These are phyloP conservation scores for Arizona elegans DNA, from an alignment of 2,113 vertebrate species.

Conservation along the genomic window DNA sequence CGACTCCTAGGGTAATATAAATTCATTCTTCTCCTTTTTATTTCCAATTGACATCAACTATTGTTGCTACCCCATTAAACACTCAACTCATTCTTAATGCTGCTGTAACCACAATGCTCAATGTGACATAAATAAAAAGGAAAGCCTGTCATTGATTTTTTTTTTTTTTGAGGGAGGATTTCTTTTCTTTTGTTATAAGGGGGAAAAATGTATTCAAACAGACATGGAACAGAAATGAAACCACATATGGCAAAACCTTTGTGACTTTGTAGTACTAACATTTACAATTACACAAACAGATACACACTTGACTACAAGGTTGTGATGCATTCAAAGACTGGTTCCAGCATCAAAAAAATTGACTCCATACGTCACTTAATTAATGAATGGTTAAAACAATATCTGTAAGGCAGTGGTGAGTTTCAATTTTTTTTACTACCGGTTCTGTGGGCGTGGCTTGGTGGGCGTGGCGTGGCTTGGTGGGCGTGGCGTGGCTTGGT, in stretches of 20 bases:
- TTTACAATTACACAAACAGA: conserved; percentile 36
- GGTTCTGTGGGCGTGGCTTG: no score
- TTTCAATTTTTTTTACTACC: no score
- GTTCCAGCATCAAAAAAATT: conserved; percentile 53
- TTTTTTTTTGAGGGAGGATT: neutral
- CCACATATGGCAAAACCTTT: conserved; percentile 59
- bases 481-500: no score
- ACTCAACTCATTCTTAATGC: conserved; percentile 13
- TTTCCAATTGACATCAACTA: conserved; percentile 16
- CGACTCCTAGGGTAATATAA: neutral
- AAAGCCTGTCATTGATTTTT: conserved; percentile 43
- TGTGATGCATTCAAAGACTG: conserved; percentile 54
- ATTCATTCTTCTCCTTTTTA: neutral
- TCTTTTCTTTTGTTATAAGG: conserved; percentile 17
- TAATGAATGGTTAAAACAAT: conserved; percentile 49
- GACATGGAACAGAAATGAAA: conserved; percentile 36
- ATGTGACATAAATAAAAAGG: conserved; percentile 19
- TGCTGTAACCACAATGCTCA: neutral
- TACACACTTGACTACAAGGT: conserved; percentile 58
- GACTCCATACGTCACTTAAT: conserved; percentile 43
- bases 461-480: no score
- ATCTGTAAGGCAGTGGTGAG: neutral
- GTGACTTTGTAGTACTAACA: conserved; percentile 45
- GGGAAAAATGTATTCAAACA: conserved; percentile 45
- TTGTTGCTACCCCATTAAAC: conserved; percentile 17